Conservation (phyloP, 2,888 invertebrate genomes). For the Diplolepis rosae region DNA sequence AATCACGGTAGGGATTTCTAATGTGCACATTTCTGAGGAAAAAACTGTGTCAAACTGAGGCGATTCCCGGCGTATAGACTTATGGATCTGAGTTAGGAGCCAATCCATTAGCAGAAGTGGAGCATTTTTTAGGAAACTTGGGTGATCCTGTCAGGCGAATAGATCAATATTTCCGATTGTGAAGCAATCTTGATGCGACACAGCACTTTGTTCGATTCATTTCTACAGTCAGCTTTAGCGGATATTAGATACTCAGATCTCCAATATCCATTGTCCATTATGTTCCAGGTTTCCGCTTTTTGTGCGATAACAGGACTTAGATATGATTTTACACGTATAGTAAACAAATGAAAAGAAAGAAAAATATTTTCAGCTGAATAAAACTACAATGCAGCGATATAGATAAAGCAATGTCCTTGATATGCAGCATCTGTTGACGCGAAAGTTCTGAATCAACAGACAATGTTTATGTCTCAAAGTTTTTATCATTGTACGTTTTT, state of each 20-base stretch:
- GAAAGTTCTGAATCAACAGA: neutral
- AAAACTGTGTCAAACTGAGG: neutral
- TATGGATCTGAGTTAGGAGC: neutral
- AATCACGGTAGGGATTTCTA: too few species aligned
- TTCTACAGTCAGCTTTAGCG: neutral
- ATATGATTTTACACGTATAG: neutral
- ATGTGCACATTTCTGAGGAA: too few species aligned
- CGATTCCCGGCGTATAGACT: neutral
- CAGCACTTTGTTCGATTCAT: constrained; percentile 6
- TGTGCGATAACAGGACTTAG: neutral
- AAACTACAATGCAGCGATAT: neutral
- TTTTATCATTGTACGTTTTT: neutral
- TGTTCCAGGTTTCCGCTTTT: neutral
- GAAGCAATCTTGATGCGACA: neutral
- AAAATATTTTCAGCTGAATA: neutral
- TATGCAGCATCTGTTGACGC: neutral
- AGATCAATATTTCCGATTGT: neutral
- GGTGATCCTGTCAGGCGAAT: neutral
- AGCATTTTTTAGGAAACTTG: neutral
- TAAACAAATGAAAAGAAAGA: neutral
- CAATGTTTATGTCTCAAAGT: neutral
- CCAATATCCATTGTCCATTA: constrained; percentile 1
- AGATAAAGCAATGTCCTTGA: neutral
- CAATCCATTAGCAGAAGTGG: constrained; percentile 10
- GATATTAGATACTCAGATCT: neutral